Conservation (phyloP, 2,888 invertebrate species). For the Ptilodon capucinus region DNA sequence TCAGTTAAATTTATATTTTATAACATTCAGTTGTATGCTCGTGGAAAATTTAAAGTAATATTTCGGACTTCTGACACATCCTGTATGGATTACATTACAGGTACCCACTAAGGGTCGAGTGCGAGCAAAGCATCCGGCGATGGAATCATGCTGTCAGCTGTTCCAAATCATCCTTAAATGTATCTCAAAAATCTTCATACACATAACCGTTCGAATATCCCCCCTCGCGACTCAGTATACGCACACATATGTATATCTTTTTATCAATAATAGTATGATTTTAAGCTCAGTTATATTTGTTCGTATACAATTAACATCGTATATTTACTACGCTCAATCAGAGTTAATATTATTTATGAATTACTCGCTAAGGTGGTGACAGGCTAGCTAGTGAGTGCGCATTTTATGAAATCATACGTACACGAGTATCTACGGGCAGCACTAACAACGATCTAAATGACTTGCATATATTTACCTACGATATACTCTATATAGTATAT, state of each 20-base stretch:
- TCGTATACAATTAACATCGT: slow-evolving; percentile 77
- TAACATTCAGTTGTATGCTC: too few species aligned
- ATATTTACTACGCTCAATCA: slow-evolving; percentile 62
- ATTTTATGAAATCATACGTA: slow-evolving; percentile 51
- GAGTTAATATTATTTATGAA: slow-evolving; percentile 46
- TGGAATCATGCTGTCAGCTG: background rate
- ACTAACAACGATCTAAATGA: slow-evolving; percentile 74
- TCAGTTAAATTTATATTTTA: too few species aligned
- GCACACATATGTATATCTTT: slow-evolving; percentile 60
- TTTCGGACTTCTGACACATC: too few species aligned
- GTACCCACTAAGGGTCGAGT: slow-evolving; percentile 12
- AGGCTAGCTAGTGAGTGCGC: slow-evolving; percentile 74
- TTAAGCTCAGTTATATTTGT: slow-evolving; percentile 80
- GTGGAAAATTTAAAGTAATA: too few species aligned
- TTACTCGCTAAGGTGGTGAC: slow-evolving; percentile 61
- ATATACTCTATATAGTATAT: slow-evolving; percentile 80
- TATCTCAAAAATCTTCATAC: slow-evolving; percentile 33
- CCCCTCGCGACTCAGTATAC: slow-evolving; percentile 49
- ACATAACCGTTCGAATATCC: slow-evolving; percentile 23
- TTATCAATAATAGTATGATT: slow-evolving; percentile 62
- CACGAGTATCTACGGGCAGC: slow-evolving; percentile 68
- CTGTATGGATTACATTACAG: too few species aligned
- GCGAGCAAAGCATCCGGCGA: slow-evolving; percentile 5
- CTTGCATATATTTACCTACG: slow-evolving; percentile 78
- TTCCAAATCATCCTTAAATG: slow-evolving; percentile 19